phyloP scores from a whole-genome alignment of 1,140 invertebrate species.

The Hormaphis cornu region DNA sequence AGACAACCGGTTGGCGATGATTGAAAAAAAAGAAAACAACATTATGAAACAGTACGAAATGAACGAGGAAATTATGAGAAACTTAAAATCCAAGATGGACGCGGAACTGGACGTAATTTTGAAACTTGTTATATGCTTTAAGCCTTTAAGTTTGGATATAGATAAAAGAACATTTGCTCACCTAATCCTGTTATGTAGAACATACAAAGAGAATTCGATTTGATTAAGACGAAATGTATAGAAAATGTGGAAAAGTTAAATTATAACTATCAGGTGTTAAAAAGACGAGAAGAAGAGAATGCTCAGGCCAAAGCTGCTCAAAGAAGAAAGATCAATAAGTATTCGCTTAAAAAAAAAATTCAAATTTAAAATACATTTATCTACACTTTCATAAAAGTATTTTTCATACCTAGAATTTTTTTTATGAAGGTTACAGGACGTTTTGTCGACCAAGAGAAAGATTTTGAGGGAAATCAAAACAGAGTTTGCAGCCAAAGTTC shows the following conservation, averaged over 20 bases:
- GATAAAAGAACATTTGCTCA: too few relatives aligned
- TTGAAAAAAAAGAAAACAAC: conserved; percentile 27
- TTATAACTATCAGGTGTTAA: conserved; percentile 48
- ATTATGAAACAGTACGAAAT: conserved; percentile 17
- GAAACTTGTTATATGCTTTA: background rate
- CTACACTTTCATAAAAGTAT: background rate
- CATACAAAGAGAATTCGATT: conserved; percentile 45
- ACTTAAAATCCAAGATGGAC: conserved; percentile 6
- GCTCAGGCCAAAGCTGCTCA: conserved; percentile 45
- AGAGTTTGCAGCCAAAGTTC: background rate
- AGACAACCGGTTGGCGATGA: background rate
- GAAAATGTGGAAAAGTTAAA: conserved; percentile 48
- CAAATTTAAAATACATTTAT: background rate
- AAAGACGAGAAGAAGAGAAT: conserved; percentile 48
- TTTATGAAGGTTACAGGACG: background rate
- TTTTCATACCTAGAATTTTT: too few relatives aligned
- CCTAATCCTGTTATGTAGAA: conserved; percentile 37
- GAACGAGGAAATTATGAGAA: conserved; percentile 21
- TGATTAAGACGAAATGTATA: conserved; percentile 45
- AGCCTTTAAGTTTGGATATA: too few relatives aligned
- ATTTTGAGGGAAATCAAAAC: background rate
- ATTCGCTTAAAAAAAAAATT: background rate
- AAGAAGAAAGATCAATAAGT: conserved; percentile 45
- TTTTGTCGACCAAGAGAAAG: conserved; percentile 7
- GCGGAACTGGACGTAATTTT: background rate